These are phyloP conservation scores for Orthonevra nobilis DNA, from an alignment of 2,888 invertebrate genomes.

Conservation along the genomic window DNA sequence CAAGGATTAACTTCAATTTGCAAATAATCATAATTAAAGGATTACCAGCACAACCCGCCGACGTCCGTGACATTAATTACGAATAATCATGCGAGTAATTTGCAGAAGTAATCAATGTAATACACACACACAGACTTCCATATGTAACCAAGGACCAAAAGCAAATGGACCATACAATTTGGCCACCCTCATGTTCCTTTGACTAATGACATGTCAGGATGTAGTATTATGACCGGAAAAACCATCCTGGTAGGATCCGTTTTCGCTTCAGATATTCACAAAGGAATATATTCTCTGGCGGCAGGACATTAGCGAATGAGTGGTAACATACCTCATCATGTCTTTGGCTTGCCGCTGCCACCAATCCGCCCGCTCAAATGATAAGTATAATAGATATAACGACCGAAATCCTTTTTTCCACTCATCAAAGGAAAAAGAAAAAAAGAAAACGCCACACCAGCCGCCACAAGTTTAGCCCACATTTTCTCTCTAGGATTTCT, in stretches of 20 bases:
- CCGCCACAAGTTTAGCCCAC: too few species aligned
- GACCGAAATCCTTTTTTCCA: slow-evolving; percentile 2
- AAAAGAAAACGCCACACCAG: not conserved
- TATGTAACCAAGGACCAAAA: not conserved
- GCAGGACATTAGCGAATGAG: slow-evolving; percentile 43
- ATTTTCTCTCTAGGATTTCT: too few species aligned
- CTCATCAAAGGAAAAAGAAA: slow-evolving; percentile 1
- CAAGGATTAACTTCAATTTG: slow-evolving; percentile 54
- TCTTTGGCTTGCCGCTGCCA: slow-evolving; percentile 17
- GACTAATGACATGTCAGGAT: slow-evolving; percentile 28
- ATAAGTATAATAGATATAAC: not conserved
- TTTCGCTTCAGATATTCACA: not conserved
- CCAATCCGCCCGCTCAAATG: not conserved
- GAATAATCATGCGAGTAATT: slow-evolving; percentile 42
- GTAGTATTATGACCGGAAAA: slow-evolving; percentile 11
- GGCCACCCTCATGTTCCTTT: not conserved
- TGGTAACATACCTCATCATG: slow-evolving; percentile 34
- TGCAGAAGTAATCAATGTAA: not conserved
- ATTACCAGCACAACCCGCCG: slow-evolving; percentile 39
- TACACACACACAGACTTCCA: not conserved
- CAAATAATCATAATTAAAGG: slow-evolving; percentile 60
- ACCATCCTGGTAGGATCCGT: not conserved
- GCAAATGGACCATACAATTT: not conserved
- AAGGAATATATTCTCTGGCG: too few species aligned
- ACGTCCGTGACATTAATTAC: slow-evolving; percentile 51